Conservation (phyloP, 2,797 vertebrate species). For the Artibeus lituratus region DNA sequence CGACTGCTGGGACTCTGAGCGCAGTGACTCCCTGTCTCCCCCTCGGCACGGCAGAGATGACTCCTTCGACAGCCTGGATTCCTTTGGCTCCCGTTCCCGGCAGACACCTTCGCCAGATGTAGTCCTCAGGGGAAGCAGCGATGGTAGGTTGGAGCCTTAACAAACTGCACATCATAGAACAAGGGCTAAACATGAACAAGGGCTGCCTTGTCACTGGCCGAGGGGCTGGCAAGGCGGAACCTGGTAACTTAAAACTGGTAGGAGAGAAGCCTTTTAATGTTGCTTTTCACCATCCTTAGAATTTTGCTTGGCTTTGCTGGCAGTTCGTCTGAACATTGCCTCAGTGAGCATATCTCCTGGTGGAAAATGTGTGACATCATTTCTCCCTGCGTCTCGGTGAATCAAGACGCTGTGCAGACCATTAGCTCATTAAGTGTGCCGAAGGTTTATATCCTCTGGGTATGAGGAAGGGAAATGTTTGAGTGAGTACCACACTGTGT, state of each 20-base stretch:
- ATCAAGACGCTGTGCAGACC: constrained; percentile 61
- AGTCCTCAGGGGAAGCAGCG: constrained; percentile 92
- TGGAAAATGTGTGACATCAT: constrained; percentile 72
- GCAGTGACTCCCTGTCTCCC: constrained; percentile 96
- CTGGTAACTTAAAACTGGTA: neutral
- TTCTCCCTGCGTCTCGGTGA: constrained; percentile 59
- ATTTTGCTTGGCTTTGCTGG: constrained; percentile 56
- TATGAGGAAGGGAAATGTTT: neutral
- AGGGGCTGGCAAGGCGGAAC: neutral
- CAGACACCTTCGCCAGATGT: constrained; percentile 98
- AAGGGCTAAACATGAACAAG: neutral
- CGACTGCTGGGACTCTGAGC: constrained; percentile 98
- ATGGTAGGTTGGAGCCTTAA: constrained; percentile 86
- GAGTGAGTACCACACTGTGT: neutral
- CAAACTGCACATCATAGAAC: fast-evolving
- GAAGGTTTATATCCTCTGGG: constrained; percentile 46
- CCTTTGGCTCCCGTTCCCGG: constrained; percentile 95
- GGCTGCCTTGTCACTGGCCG: neutral
- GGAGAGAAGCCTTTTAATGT: constrained; percentile 4
- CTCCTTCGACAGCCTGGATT: constrained; percentile 99
- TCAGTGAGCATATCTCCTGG: neutral
- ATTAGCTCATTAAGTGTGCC: constrained; percentile 61
- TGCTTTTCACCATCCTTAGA: constrained; percentile 55
- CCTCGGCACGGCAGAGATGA: constrained; percentile 95
- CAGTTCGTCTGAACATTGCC: constrained; percentile 51